Evolutionary conservation across 2,797 vertebrate genomes (phyloP).

Genomic region (Melanotaenia maccullochi): DNA sequence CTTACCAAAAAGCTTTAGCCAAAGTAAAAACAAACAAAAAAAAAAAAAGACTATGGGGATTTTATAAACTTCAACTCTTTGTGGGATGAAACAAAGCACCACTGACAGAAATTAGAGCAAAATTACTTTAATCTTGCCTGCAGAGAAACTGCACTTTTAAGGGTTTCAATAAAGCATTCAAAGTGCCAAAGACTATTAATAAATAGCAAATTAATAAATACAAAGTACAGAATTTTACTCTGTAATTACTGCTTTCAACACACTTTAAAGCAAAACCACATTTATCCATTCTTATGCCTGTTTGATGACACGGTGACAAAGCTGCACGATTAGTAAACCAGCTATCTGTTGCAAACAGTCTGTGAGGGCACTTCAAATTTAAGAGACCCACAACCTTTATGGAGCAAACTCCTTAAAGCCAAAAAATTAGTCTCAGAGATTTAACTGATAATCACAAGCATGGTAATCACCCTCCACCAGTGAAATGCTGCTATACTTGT

Average conservation of each 20-base stretch:
- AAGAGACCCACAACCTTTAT: slow-evolving; percentile 57
- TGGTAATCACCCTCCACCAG: slow-evolving; percentile 60
- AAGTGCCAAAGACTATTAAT: slow-evolving; percentile 65
- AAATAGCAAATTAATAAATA: slow-evolving; percentile 72
- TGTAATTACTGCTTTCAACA: slow-evolving; percentile 49
- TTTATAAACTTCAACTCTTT: slow-evolving; percentile 31
- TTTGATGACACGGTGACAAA: slow-evolving; percentile 50
- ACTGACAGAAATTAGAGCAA: slow-evolving; percentile 40
- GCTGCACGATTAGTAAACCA: slow-evolving; percentile 49
- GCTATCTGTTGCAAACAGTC: slow-evolving; percentile 37
- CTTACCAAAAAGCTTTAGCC: slow-evolving; percentile 32
- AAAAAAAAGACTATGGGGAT: slow-evolving; percentile 26
- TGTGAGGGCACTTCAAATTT: slow-evolving; percentile 56
- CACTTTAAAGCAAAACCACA: slow-evolving; percentile 22
- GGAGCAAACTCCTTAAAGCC: slow-evolving; percentile 67
- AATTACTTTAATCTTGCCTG: slow-evolving; percentile 39
- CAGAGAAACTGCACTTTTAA: slow-evolving; percentile 42
- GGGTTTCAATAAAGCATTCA: slow-evolving; percentile 55
- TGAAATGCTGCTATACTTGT: slow-evolving; percentile 70
- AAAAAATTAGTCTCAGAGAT: slow-evolving; percentile 74
- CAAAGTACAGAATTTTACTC: slow-evolving; percentile 54
- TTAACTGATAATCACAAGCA: slow-evolving; percentile 67
- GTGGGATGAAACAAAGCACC: slow-evolving; percentile 46
- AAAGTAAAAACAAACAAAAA: not conserved
- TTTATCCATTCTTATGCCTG: slow-evolving; percentile 10